These are phyloP conservation scores for Aethes cnicana DNA, from an alignment of 2,888 invertebrate species.

Conservation along the genomic window DNA sequence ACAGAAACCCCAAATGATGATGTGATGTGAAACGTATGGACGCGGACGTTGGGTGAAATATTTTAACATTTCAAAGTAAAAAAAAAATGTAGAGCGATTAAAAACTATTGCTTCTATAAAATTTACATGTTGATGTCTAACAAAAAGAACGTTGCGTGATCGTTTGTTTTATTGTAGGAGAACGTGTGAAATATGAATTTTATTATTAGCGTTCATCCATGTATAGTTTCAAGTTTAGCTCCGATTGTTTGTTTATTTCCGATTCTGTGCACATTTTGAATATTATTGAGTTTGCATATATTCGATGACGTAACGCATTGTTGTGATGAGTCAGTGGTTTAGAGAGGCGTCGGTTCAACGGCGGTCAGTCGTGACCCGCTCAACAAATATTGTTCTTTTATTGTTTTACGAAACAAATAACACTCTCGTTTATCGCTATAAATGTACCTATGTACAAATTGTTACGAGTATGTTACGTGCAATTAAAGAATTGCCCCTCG, in stretches of 20 bases:
- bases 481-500: not conserved
- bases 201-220: too few species aligned
- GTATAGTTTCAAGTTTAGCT: too few species aligned
- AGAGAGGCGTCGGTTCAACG: not conserved
- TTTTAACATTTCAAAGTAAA: too few species aligned
- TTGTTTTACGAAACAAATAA: slow-evolving; percentile 12
- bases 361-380: slow-evolving; percentile 16
- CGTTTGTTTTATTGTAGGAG: too few species aligned
- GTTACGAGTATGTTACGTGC: slow-evolving; percentile 7
- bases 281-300: slow-evolving; percentile 1
- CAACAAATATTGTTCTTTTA: slow-evolving; percentile 13
- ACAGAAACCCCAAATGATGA: not conserved
- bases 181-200: too few species aligned
- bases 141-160: too few species aligned
- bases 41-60: not conserved
- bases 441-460: not conserved
- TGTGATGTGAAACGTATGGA: slow-evolving; percentile 8
- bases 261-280: not conserved
- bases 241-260: too few species aligned
- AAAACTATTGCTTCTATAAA: too few species aligned
- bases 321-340: slow-evolving; percentile 37
- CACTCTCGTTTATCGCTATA: not conserved
- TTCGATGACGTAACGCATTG: slow-evolving; percentile 33
- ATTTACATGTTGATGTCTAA: too few species aligned
- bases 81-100: too few species aligned